Evolutionary conservation across 2,888 invertebrate genomes (phyloP).

Genomic region (Adelphocoris suturalis): DNA sequence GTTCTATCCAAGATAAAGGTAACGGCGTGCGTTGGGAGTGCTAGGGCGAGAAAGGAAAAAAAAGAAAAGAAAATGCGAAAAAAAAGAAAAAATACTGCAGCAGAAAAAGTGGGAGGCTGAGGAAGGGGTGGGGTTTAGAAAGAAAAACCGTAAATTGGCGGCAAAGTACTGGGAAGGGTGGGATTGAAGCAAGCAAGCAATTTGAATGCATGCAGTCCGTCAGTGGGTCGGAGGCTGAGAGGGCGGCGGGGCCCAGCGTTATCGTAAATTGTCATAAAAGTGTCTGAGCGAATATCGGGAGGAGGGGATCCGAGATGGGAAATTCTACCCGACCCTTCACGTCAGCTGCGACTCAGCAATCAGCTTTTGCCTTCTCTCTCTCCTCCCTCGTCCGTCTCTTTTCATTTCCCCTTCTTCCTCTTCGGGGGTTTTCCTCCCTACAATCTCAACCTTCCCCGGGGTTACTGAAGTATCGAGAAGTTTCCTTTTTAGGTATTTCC

Average conservation of each 20-base stretch:
- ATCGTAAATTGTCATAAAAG: conserved; percentile 75
- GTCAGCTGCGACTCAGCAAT: conserved; percentile 73
- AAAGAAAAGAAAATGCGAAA: conserved; percentile 61
- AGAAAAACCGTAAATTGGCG: conserved; percentile 69
- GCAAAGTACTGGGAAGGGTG: conserved; percentile 69
- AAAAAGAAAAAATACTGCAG: conserved; percentile 45
- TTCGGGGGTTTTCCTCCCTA: not conserved
- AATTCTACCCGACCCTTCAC: conserved; percentile 57
- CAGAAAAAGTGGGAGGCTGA: conserved; percentile 15
- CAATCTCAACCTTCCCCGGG: conserved; percentile 44
- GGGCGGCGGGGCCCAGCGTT: conserved; percentile 61
- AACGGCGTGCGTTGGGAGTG: conserved; percentile 59
- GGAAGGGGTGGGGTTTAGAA: conserved; percentile 50
- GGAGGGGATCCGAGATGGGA: conserved; percentile 69
- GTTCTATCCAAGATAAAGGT: conserved; percentile 53
- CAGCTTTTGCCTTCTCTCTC: conserved; percentile 64
- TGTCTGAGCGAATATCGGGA: conserved; percentile 74
- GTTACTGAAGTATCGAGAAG: conserved; percentile 10
- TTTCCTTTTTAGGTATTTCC: not conserved
- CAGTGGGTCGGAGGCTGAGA: conserved; percentile 69
- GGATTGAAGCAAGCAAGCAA: conserved; percentile 75
- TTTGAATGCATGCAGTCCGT: conserved; percentile 76
- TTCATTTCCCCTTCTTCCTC: not conserved
- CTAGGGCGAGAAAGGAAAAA: conserved; percentile 21
- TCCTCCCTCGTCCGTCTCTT: conserved; percentile 33